Conservation (phyloP, 2,888 invertebrate species). For the Camptogramma bilineatum region DNA sequence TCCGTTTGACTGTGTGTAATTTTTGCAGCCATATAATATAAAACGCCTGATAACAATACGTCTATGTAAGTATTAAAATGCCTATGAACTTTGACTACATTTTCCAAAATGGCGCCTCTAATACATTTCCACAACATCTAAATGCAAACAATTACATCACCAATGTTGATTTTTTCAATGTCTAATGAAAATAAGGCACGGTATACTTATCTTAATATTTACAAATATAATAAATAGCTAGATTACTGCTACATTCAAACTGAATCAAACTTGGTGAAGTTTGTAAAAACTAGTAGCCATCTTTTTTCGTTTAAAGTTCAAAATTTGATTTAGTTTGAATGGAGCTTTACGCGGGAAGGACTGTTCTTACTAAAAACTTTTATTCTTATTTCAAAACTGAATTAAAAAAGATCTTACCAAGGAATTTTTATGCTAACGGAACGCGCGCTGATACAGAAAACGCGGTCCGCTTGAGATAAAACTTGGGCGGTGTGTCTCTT, state of each 20-base stretch:
- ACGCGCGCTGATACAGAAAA: too few relatives aligned
- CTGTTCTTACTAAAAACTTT: slow-evolving; percentile 12
- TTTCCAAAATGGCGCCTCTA: slow-evolving; percentile 1
- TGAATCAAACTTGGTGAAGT: neutral
- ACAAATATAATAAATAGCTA: slow-evolving; percentile 24
- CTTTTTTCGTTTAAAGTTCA: neutral
- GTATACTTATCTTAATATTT: slow-evolving; percentile 29
- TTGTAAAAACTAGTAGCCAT: too few relatives aligned
- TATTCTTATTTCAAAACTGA: slow-evolving; percentile 4
- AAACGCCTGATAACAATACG: neutral
- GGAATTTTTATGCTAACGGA: too few relatives aligned
- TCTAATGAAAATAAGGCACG: slow-evolving; percentile 67
- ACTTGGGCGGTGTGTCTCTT: too few relatives aligned
- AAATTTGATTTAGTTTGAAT: neutral
- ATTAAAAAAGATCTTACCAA: too few relatives aligned
- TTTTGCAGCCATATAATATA: too few relatives aligned
- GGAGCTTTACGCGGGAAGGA: slow-evolving; percentile 5
- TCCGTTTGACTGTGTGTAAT: too few relatives aligned
- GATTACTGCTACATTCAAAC: neutral
- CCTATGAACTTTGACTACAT: neutral
- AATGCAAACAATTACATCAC: slow-evolving; percentile 36
- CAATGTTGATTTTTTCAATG: slow-evolving; percentile 30
- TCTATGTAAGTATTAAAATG: neutral
- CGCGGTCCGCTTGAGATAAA: too few relatives aligned
- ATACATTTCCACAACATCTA: slow-evolving; percentile 26